Conservation (phyloP, 2,113 vertebrate genomes). For the Leptocoma aspasia region DNA sequence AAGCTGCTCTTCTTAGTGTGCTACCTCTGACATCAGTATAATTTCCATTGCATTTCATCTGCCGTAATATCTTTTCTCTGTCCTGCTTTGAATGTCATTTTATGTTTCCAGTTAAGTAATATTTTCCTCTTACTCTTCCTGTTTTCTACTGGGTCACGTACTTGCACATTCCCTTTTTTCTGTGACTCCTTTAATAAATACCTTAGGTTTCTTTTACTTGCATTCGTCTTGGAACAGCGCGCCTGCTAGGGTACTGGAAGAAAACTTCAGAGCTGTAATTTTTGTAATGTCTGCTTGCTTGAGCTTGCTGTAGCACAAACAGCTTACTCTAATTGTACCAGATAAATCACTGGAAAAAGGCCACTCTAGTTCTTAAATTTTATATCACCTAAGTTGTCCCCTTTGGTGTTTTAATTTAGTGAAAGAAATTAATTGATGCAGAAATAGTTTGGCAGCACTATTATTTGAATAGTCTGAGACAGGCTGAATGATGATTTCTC, state of each 20-base stretch:
- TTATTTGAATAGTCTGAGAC: not conserved
- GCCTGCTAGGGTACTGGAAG: not conserved
- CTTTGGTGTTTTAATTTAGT: conserved; percentile 47
- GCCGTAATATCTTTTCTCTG: not conserved
- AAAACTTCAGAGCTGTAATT: not conserved
- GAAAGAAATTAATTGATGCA: conserved; percentile 37
- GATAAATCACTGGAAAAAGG: conserved; percentile 13
- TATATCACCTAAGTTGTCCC: not conserved
- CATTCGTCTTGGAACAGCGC: not conserved
- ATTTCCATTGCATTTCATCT: not conserved
- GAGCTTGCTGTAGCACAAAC: not conserved
- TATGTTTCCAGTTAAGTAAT: not conserved
- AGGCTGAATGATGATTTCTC: not conserved
- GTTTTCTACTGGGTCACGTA: not conserved
- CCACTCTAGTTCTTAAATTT: not conserved
- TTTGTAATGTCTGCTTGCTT: not conserved
- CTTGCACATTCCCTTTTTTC: not conserved
- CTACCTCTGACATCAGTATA: not conserved
- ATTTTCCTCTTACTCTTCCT: not conserved
- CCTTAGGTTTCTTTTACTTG: not conserved
- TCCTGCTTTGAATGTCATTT: not conserved
- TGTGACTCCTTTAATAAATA: not conserved
- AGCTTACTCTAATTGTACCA: not conserved
- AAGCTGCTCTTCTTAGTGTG: not conserved
- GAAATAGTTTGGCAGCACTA: not conserved